Conservation (phyloP, 2,888 invertebrate genomes). For the Lochmaea crataegi region DNA sequence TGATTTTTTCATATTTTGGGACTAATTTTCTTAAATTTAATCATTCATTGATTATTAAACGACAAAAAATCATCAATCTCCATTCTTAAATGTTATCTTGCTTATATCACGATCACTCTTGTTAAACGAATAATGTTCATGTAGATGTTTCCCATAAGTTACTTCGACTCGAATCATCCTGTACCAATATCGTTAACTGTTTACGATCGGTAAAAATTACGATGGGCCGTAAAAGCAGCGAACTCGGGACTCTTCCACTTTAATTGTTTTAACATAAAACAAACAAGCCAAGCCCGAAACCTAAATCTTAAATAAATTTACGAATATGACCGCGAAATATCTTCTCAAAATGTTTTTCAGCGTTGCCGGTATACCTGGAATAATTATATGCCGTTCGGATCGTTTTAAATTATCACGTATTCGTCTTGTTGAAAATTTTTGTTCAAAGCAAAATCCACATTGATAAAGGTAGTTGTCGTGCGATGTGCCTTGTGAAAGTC, state of each 20-base stretch:
- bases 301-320: slow-evolving; percentile 7
- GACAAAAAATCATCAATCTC: too few species aligned
- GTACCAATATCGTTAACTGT: background rate
- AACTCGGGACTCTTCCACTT: background rate
- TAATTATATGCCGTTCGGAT: too few species aligned
- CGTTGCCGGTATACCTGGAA: background rate
- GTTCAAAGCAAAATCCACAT: too few species aligned
- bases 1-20: too few species aligned
- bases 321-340: background rate
- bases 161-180: background rate
- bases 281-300: slow-evolving; percentile 2
- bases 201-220: slow-evolving; percentile 8
- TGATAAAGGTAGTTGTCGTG: too few species aligned
- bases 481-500: too few species aligned
- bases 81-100: too few species aligned
- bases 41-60: too few species aligned
- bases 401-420: too few species aligned
- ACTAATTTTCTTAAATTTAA: too few species aligned
- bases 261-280: slow-evolving; percentile 9
- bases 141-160: background rate
- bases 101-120: background rate
- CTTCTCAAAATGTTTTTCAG: background rate
- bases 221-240: background rate
- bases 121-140: background rate
- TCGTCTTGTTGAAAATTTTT: too few species aligned